Percentiles rank a stretch among this genome's conserved stretches.
phyloP scores from a whole-genome alignment of 2,797 vertebrate species.

The Mus caroli region DNA sequence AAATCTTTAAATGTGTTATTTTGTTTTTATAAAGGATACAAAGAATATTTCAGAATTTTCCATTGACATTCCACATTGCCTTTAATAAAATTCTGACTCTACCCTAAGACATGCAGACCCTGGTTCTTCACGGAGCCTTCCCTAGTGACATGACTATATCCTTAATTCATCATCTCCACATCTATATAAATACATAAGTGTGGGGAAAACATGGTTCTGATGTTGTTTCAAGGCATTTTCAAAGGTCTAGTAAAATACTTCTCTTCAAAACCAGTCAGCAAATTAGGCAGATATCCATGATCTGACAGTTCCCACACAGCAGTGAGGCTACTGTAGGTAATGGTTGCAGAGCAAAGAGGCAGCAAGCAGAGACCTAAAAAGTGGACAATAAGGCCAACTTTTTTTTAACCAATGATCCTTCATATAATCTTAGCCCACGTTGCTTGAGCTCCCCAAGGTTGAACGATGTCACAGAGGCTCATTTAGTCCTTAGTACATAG shows the following conservation, averaged over 20 bases:
- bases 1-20: slow-evolving; percentile 44
- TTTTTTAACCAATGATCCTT: neutral
- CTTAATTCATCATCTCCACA: neutral
- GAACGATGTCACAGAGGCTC: neutral
- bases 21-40: slow-evolving; percentile 24
- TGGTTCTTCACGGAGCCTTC: slow-evolving; percentile 6
- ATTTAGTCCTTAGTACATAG: neutral
- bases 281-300: neutral
- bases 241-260: slow-evolving; percentile 48
- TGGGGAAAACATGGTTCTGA: neutral
- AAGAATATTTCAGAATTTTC: slow-evolving; percentile 56
- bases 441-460: neutral
- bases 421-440: neutral
- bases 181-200: neutral
- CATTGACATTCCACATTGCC: slow-evolving; percentile 13
- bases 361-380: neutral
- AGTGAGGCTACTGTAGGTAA: neutral
- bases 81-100: slow-evolving; percentile 48
- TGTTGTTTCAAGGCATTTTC: neutral
- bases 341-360: neutral
- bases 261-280: slow-evolving; percentile 37
- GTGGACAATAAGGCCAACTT: neutral
- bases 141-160: neutral
- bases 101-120: neutral
- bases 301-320: neutral